phyloP scores from a whole-genome alignment of 2,113 vertebrate genomes.

The Rhinolophus sinicus region DNA sequence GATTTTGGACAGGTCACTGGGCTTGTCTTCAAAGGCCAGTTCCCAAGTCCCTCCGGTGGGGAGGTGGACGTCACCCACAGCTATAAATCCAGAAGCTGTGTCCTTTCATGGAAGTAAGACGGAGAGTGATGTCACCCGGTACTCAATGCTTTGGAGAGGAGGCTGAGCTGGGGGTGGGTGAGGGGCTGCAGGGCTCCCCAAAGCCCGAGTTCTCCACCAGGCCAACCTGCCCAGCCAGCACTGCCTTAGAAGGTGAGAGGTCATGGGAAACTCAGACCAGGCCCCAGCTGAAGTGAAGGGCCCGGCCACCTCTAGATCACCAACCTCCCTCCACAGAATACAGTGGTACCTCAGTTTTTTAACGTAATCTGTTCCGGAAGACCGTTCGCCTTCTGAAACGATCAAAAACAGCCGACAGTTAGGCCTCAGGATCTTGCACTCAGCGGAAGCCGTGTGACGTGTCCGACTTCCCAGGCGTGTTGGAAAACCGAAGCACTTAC shows the following conservation, averaged over 20 bases:
- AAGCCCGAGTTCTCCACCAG: rapidly evolving
- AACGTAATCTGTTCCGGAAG: too few relatives aligned
- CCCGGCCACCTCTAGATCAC: not conserved
- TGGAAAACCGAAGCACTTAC: too few relatives aligned
- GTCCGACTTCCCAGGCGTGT: too few relatives aligned
- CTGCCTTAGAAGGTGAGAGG: not conserved
- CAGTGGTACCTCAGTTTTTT: too few relatives aligned
- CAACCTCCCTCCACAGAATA: rapidly evolving
- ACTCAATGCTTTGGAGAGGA: not conserved
- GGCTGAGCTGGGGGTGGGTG: rapidly evolving
- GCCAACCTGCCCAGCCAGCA: not conserved
- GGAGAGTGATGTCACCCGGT: rapidly evolving
- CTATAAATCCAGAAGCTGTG: not conserved
- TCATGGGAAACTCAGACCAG: not conserved
- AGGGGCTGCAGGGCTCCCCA: not conserved
- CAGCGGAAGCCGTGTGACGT: too few relatives aligned
- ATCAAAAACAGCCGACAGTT: too few relatives aligned
- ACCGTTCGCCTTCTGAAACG: too few relatives aligned
- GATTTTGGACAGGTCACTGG: rapidly evolving
- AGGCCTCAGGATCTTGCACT: too few relatives aligned
- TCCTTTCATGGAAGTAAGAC: not conserved
- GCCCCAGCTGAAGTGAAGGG: not conserved
- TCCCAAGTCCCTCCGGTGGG: rapidly evolving
- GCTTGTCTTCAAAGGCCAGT: rapidly evolving
- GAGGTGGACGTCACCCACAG: rapidly evolving